phyloP scores from a whole-genome alignment of 2,797 vertebrate genomes.

The Anguilla marmorata region DNA sequence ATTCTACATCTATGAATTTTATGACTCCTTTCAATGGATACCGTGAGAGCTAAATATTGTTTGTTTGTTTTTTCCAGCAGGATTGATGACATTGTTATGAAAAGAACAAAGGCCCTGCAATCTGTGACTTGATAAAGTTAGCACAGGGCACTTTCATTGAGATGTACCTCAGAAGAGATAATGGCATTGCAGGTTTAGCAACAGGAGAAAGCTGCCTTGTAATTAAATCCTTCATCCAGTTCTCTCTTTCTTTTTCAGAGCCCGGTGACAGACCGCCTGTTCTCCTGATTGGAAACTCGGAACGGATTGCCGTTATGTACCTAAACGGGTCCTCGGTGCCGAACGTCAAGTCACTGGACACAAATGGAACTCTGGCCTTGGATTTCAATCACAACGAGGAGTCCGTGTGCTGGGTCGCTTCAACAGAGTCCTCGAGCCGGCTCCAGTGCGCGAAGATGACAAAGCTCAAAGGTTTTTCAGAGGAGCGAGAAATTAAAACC shows the following conservation, averaged over 20 bases:
- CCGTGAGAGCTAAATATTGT: conserved; percentile 32
- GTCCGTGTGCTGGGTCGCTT: conserved; percentile 85
- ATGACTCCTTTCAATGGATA: background rate
- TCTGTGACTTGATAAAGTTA: background rate
- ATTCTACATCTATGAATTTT: no score
- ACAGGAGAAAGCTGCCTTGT: background rate
- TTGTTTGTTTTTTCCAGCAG: background rate
- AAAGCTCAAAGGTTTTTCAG: conserved; percentile 73
- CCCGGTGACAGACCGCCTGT: conserved; percentile 80
- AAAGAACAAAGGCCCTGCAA: background rate
- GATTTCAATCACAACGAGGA: conserved; percentile 85
- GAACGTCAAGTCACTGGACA: conserved; percentile 70
- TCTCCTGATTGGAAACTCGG: conserved; percentile 80
- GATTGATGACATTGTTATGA: conserved; percentile 27
- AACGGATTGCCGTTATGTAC: conserved; percentile 77
- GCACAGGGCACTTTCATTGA: background rate
- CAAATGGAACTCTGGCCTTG: conserved; percentile 80
- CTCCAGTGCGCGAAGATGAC: conserved; percentile 82
- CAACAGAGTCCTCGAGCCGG: conserved; percentile 76
- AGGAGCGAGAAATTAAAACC: conserved; percentile 79
- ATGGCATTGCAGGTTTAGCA: background rate
- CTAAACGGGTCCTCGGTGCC: conserved; percentile 84
- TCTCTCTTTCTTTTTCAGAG: conserved; percentile 68
- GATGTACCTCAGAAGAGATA: background rate
- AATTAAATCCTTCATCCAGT: conserved; percentile 16